Conservation (phyloP, 1,140 invertebrate species). For the Melipona quadrifasciata region DNA sequence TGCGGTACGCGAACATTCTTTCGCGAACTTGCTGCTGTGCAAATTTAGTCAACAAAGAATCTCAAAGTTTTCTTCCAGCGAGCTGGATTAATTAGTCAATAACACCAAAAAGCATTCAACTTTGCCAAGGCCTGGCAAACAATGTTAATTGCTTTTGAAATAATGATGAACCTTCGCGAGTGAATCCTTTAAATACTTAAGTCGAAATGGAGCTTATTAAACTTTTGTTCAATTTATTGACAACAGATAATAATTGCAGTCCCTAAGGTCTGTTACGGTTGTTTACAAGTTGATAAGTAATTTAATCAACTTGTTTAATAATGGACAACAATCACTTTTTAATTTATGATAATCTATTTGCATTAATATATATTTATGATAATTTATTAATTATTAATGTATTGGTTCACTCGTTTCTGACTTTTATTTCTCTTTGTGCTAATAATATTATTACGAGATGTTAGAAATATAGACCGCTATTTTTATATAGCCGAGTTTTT, state of each 20-base stretch:
- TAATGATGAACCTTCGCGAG: neutral
- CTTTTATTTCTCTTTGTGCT: no score
- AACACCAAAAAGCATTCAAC: neutral
- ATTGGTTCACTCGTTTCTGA: no score
- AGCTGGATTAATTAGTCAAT: slow-evolving; percentile 19
- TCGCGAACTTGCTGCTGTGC: neutral
- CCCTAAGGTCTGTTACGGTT: neutral
- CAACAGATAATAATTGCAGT: neutral
- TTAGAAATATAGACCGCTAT: no score
- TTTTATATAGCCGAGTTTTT: no score
- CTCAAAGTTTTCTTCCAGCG: neutral
- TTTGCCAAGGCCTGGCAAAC: neutral
- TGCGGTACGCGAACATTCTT: neutral
- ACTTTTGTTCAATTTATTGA: neutral
- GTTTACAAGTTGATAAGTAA: no score
- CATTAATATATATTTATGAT: no score
- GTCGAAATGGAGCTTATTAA: neutral
- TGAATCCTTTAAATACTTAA: neutral
- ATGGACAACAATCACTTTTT: no score
- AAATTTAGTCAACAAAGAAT: neutral
- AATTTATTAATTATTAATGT: no score
- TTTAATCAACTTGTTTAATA: no score
- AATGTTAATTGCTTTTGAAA: neutral
- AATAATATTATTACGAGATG: no score
- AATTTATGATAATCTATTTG: no score